Base-by-base conservation (phyloP, 2,888 invertebrate genomes). In the Philopedon plagiatum region DNA sequence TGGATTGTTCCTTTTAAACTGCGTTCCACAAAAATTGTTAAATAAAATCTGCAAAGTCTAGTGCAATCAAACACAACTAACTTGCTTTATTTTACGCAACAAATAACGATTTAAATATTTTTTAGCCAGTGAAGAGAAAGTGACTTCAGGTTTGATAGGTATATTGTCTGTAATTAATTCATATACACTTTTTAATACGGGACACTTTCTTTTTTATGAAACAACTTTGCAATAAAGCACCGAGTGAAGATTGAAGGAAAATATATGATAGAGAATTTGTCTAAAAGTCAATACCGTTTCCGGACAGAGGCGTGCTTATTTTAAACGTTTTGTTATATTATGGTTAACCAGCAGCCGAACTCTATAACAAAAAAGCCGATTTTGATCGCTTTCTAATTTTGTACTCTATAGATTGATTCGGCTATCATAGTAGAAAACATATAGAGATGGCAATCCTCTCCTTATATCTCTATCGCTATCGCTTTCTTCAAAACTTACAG, bases 161-260 rank as follows among this genome's bases (percentile, higher is more conserved):
- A n/a, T n/a, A 21, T 0, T 44, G 13, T 26, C 2, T 44, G 5
- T 49, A 49, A 49, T 26, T 49, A 49, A 49, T 49, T 49, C n/a
- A 49, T n/a, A n/a, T 26, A 19, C 49, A 26, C n/a, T 21, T 11
- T 39, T 46, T 46, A 46, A 1, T 26, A 26, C 49, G 5, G 26
- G 49, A 23, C 26, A 49, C 49, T 49, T 49, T 49, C 49, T 49
- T 49, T 49, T 49, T 49, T 49, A 46, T 46, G 23, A 46, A 46
- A 46, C n/a, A 3, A 23, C 2, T 15, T n/a, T 8, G 49, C 11
- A 13, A 26, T 23, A 26, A 26, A 23, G 5, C 39, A 39, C 39
- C 13, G 39, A 39, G 13, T 15, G 7, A 39, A 39, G 39, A 39
- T 15, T 5, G 15, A 9, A 34, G 34, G 2, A 21, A 2, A 11